Evolutionary conservation across 2,113 vertebrate species (phyloP).

Genomic region (Cavia porcellus): DNA sequence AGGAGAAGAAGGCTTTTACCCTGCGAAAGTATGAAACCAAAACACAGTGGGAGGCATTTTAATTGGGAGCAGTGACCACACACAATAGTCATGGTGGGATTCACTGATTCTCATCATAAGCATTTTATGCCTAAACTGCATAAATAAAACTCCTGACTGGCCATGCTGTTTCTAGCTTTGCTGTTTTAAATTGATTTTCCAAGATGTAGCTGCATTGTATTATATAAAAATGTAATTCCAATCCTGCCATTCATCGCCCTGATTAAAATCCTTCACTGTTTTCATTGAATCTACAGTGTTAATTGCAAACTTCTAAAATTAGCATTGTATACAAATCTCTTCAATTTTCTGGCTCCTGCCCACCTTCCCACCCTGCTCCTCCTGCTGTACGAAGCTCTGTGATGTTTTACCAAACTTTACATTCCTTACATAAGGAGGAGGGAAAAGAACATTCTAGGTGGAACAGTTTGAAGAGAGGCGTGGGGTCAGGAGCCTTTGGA

Average conservation of each 20-base stretch:
- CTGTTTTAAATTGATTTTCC: constrained; percentile 27
- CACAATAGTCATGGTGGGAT: neutral
- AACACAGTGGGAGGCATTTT: neutral
- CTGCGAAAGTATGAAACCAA: neutral
- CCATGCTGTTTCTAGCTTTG: constrained; percentile 17
- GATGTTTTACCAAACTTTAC: neutral
- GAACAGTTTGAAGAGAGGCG: neutral
- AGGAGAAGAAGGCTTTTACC: neutral
- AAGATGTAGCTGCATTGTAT: constrained; percentile 3
- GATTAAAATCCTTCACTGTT: constrained; percentile 55
- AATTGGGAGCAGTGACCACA: neutral
- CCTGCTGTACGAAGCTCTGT: neutral
- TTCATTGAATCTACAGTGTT: constrained; percentile 39
- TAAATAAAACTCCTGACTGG: neutral
- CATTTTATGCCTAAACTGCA: neutral
- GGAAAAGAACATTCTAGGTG: neutral
- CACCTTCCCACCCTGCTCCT: neutral
- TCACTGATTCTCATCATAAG: neutral
- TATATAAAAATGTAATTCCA: constrained; percentile 52
- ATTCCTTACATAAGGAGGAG: neutral
- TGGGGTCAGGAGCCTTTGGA: neutral
- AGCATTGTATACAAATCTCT: constrained; percentile 15
- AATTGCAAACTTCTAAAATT: constrained; percentile 69
- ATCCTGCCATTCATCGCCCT: constrained; percentile 18
- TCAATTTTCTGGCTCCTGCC: constrained; percentile 45